These are phyloP conservation scores for Tubulanus polymorphus DNA, from an alignment of 2,888 invertebrate genomes.

Conservation along the genomic window DNA sequence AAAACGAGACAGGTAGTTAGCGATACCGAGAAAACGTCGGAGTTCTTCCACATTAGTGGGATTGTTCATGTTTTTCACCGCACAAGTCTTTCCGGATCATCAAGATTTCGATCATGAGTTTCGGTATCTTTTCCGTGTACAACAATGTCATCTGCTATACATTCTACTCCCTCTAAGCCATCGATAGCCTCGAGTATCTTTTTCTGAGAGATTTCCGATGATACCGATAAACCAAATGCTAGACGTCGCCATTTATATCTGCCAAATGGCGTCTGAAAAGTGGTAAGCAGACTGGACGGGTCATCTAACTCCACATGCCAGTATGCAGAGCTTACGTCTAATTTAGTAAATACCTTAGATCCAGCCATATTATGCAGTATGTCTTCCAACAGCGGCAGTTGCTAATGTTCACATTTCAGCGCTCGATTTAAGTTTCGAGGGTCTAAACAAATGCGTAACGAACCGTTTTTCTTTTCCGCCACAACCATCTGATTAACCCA, in stretches of 20 bases:
- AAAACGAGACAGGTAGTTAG: constrained; percentile 18
- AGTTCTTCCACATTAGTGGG: constrained; percentile 15
- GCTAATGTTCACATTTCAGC: constrained; percentile 14
- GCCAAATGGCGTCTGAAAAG: constrained; percentile 18
- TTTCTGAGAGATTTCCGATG: constrained; percentile 21
- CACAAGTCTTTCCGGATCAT: constrained; percentile 13
- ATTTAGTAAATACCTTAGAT: constrained; percentile 18
- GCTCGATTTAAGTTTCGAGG: constrained; percentile 8
- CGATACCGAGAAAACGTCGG: constrained; percentile 20
- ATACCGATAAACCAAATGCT: constrained; percentile 19
- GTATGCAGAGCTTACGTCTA: constrained; percentile 19
- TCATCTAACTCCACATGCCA: constrained; percentile 20
- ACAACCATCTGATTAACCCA: constrained; percentile 19
- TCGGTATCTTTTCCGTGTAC: constrained; percentile 14
- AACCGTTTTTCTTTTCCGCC: constrained; percentile 13
- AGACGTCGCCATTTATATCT: constrained; percentile 20
- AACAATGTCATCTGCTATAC: constrained; percentile 20
- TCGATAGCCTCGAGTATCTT: constrained; percentile 15
- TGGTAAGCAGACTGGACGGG: constrained; percentile 18
- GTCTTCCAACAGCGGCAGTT: constrained; percentile 21
- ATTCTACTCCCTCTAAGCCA: constrained; percentile 17
- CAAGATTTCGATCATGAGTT: constrained; percentile 17
- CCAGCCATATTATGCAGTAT: constrained; percentile 16
- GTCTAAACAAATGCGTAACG: constrained; percentile 11
- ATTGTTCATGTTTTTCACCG: constrained; percentile 15